Evolutionary conservation across 2,797 vertebrate species (phyloP), one percentile per base, ranked within the genome.

Genomic region (Pipistrellus pygmaeus): DNA sequence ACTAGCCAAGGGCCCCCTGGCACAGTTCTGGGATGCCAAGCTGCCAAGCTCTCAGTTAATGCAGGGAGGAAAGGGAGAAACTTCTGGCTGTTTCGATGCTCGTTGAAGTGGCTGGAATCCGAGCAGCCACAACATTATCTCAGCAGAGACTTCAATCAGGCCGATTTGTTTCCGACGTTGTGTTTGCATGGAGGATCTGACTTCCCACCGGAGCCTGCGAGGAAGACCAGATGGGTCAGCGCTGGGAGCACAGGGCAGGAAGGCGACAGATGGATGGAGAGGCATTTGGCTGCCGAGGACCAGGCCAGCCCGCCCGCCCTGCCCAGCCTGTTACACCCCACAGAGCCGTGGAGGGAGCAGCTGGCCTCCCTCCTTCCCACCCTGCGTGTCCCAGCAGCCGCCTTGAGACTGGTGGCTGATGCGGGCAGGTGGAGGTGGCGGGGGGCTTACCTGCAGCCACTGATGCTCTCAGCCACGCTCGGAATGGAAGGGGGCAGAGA

Each of bases 191-290:
- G 88, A 76, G 86, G 73, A 85, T 73, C 35, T 48, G 53, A 87
- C 46, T 85, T 25, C 23, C 5, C 57, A 60, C 12, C 21, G 68
- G 48, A 57, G 48, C 3, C 0, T 51, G 60, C 20, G 35, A 60
- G 82, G 75, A 68, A 62, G 94, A 80, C 46, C 66, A 92, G 88
- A 82, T 85, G 91, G 87, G 64, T 78, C 23, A 23, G 66, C n/a
- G 2, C 9, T 7, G 82, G 53, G 88, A 46, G 87, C 80, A 71
- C 48, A 86, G 92, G 92, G 76, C 76, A 27, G 13, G 46, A 27
- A 35, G 88, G 76, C 0, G 21, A 12, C 69, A 97, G 89, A 77
- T 85, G 78, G 95, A 23, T n/a, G 64, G 1, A 53, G 88, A 41
- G 35, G 81, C 62, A 23, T 78, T 62, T 85, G 20, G 0, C 85